Evolutionary conservation across 2,797 vertebrate species (phyloP).

Genomic region (Hypotaenidia philippensis): DNA sequence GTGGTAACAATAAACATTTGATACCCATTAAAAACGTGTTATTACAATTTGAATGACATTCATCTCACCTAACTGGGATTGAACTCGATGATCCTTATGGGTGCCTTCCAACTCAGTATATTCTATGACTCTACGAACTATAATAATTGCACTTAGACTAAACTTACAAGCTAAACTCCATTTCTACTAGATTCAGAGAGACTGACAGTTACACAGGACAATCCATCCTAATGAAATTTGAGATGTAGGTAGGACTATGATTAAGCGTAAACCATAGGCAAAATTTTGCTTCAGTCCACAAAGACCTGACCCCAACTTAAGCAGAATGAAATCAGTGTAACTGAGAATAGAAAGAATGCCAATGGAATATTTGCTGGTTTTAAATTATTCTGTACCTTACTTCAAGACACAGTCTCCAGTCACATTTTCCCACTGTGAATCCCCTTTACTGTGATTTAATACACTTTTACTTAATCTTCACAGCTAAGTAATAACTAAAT

Average conservation of each 20-base stretch:
- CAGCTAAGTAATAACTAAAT: background rate
- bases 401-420: background rate
- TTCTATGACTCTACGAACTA: no score
- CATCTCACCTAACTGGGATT: background rate
- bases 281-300: background rate
- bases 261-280: background rate
- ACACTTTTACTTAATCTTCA: background rate
- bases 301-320: background rate
- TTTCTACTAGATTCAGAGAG: background rate
- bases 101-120: no score
- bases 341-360: background rate
- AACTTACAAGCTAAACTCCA: background rate
- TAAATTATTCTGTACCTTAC: background rate
- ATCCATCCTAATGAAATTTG: background rate
- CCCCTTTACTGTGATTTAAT: background rate
- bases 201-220: background rate
- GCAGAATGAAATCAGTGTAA: background rate
- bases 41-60: background rate
- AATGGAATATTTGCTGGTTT: background rate
- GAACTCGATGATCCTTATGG: no score
- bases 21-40: background rate
- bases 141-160: background rate
- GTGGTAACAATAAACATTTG: background rate
- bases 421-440: background rate
- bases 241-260: background rate